Base-by-base conservation (phyloP, 64 coral and sea anemone species). In the Dendrophyllia cribrosa region DNA sequence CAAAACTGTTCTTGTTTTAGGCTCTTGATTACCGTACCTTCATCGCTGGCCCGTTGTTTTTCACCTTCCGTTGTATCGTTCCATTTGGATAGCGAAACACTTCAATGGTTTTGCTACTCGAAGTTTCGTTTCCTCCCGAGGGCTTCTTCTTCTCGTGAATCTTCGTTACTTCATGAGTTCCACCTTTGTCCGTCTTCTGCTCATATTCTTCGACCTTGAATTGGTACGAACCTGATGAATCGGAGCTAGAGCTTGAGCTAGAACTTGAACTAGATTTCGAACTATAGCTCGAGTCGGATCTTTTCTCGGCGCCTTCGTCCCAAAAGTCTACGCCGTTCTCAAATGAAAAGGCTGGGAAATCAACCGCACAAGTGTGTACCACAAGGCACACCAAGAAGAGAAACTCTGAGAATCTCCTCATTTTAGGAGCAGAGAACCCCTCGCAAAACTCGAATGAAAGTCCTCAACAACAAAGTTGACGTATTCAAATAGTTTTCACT, bases 21-120 rank as follows among this genome's bases (percentile, higher is more conserved):
- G 34, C 34, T 34, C 0, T 34, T 34, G 34, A 21, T 14, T 5
- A 66, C 3, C 9, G 5, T 51, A 84, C 80, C 80, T 84, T 66
- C 80, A 84, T 67, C 19, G 7, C 60, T 67, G 60, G 43, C 12
- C 80, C 80, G 19, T 68, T 84, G 61, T 66, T 22, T 23, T 84
- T 84, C 14, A 84, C 80, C 80, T 51, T 84, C 4, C 80, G 80
- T 22, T 51, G 80, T 51, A 84, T 84, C 13, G 80, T 84, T 51
- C 80, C 80, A 68, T 84, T 84, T 6, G 80, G 62, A 44, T 49
- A 84, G 10, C 80, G 80, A 84, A 26, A 50, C 45, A 84, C 62
- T 84, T 84, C 80, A 11, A 84, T 63, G 12, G 62, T 67, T 48
- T 84, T 84, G 17, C 80, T 84, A 44, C 62, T 84, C 8, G 61